Evolutionary conservation across 2,888 invertebrate genomes (phyloP).

Genomic region (Drosophila multiciliata): DNA sequence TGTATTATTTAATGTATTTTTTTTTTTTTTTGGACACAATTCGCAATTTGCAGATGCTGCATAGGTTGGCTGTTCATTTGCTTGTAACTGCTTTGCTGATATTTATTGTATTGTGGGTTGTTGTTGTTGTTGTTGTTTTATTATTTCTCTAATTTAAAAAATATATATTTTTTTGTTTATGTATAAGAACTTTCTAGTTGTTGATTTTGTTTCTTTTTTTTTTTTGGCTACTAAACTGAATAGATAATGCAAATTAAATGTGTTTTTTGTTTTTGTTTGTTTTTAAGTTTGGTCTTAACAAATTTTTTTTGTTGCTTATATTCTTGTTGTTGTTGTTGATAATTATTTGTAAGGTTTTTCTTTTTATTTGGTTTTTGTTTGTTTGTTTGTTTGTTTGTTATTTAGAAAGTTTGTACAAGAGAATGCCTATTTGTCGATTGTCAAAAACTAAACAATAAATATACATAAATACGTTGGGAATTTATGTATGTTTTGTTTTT

Average conservation of each 20-base stretch:
- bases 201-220: background rate
- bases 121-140: slow-evolving; percentile 12
- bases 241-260: slow-evolving; percentile 38
- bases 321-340: slow-evolving; percentile 39
- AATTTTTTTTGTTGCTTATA: slow-evolving; percentile 38
- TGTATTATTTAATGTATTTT: slow-evolving; percentile 18
- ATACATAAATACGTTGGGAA: slow-evolving; percentile 57
- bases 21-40: slow-evolving; percentile 4
- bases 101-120: slow-evolving; percentile 22
- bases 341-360: slow-evolving; percentile 41
- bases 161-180: slow-evolving; percentile 25
- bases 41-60: slow-evolving; percentile 40
- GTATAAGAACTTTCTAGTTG: slow-evolving; percentile 6
- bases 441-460: slow-evolving; percentile 84
- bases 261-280: slow-evolving; percentile 5
- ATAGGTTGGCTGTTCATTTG: slow-evolving; percentile 42
- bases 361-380: slow-evolving; percentile 18
- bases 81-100: slow-evolving; percentile 35
- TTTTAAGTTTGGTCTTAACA: slow-evolving; percentile 53
- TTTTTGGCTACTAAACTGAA: slow-evolving; percentile 22
- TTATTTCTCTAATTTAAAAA: slow-evolving; percentile 23
- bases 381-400: slow-evolving; percentile 43
- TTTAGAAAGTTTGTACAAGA: slow-evolving; percentile 83
- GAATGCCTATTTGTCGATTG: slow-evolving; percentile 86
- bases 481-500: slow-evolving; percentile 52